Evolutionary conservation across 2,113 vertebrate species (phyloP).

Genomic region (Oplegnathus fasciatus): DNA sequence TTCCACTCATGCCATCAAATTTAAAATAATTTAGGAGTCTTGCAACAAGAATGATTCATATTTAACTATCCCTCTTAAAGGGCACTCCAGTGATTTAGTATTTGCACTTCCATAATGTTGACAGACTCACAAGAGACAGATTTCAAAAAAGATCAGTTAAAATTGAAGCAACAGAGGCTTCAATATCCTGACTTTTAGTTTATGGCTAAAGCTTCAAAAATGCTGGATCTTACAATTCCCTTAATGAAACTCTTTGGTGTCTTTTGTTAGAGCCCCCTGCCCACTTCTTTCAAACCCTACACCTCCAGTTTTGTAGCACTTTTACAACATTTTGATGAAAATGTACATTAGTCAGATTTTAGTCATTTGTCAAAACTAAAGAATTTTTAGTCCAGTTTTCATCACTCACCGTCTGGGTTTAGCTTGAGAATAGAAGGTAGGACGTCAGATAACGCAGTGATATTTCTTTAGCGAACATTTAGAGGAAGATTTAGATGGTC

Average conservation of each 20-base stretch:
- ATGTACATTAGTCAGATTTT: not conserved
- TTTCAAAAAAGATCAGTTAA: too few relatives aligned
- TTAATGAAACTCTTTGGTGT: not conserved
- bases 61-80: not conserved
- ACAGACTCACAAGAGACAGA: not conserved
- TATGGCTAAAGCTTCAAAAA: not conserved
- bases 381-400: too few relatives aligned
- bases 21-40: conserved; percentile 4
- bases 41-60: not conserved
- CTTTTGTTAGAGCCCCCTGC: not conserved
- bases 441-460: not conserved
- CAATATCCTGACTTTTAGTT: not conserved
- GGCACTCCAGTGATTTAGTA: not conserved
- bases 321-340: not conserved
- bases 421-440: too few relatives aligned
- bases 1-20: not conserved
- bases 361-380: too few relatives aligned
- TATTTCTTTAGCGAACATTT: not conserved
- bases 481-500: not conserved
- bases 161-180: not conserved
- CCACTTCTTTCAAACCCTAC: not conserved
- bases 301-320: too few relatives aligned
- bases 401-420: too few relatives aligned
- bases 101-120: not conserved
- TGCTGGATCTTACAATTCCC: not conserved